A percentile compares a stretch with the other conserved stretches of the same genome.
phyloP scores from a whole-genome alignment of 2,797 vertebrate genomes.

The Micrastur ruficollis region DNA sequence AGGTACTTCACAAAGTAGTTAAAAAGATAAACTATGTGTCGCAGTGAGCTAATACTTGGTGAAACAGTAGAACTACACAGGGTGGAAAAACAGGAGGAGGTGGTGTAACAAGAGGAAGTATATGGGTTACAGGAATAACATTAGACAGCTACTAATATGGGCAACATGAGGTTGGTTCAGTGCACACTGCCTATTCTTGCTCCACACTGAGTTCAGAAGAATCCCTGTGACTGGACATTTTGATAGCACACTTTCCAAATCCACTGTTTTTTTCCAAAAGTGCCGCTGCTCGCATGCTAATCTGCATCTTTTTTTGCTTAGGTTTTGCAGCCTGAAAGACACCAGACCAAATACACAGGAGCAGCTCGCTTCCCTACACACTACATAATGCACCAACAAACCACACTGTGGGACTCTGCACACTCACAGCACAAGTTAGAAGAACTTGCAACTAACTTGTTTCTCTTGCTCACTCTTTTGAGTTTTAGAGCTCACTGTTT shows the following conservation, averaged over 20 bases:
- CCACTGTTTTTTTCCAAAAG: background rate
- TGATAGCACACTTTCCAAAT: background rate
- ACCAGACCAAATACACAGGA: background rate
- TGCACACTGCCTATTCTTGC: background rate
- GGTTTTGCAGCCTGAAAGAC: background rate
- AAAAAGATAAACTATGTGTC: background rate
- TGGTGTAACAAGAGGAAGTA: background rate
- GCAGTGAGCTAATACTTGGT: background rate
- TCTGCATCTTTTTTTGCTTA: background rate
- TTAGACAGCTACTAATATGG: background rate
- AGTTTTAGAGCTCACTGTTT: background rate
- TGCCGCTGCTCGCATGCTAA: background rate
- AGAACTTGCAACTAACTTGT: background rate
- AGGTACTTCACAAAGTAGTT: background rate
- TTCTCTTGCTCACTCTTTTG: background rate
- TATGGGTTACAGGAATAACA: background rate
- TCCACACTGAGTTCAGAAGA: background rate
- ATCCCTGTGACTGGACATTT: background rate
- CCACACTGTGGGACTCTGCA: background rate
- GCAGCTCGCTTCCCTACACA: background rate
- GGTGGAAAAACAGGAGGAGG: background rate
- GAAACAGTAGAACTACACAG: slow-evolving; percentile 17
- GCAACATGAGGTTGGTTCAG: background rate
- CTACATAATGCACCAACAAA: background rate
- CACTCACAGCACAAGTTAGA: accelerated